These are phyloP conservation scores for Habroteleia sp. DNA, from an alignment of 2,888 invertebrate genomes.

Conservation along the genomic window DNA sequence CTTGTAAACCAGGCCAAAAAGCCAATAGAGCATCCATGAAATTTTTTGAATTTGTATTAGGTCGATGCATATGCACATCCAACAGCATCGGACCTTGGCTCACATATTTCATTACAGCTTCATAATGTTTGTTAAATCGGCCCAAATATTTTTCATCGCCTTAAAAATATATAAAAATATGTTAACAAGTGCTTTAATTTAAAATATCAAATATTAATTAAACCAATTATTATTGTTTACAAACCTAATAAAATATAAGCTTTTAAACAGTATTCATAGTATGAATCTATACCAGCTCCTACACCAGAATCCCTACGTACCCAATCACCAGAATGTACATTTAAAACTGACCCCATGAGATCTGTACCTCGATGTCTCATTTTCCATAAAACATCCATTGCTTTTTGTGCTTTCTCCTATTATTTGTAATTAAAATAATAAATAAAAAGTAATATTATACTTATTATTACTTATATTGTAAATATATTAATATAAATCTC, in stretches of 20 bases:
- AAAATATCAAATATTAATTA: too few relatives aligned
- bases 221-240: too few relatives aligned
- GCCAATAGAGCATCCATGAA: conserved; percentile 99
- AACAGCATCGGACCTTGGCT: conserved; percentile 96
- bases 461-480: background rate
- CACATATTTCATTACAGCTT: conserved; percentile 98
- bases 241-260: conserved; percentile 94
- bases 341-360: conserved; percentile 97
- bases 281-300: conserved; percentile 99
- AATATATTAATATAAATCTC: background rate
- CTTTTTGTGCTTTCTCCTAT: conserved; percentile 93
- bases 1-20: conserved; percentile 99
- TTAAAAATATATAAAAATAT: too few relatives aligned
- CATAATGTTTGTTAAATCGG: conserved; percentile 97
- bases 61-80: conserved; percentile 98
- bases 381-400: conserved; percentile 98
- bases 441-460: background rate
- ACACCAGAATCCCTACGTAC: conserved; percentile 97
- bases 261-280: conserved; percentile 99
- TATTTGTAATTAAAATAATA: conserved; percentile 11
- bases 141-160: conserved; percentile 95
- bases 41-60: conserved; percentile 95
- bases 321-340: conserved; percentile 99
- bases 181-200: too few relatives aligned
- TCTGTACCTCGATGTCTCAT: conserved; percentile 94